phyloP scores from a whole-genome alignment of 2,797 vertebrate genomes.

The Myotis planiceps region DNA sequence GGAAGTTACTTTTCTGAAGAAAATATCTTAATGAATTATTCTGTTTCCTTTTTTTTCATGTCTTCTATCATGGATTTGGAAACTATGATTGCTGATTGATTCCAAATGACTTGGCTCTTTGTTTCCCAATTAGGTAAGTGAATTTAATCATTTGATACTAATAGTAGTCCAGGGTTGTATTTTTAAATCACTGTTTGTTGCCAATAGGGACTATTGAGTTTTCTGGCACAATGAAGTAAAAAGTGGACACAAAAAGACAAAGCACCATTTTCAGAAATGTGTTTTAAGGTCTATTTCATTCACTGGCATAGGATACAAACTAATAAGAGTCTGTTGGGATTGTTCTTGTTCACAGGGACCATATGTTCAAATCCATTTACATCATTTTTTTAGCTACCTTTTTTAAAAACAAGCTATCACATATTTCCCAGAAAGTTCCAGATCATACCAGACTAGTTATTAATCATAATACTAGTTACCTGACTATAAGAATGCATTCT shows the following conservation, averaged over 20 bases:
- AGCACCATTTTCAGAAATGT: not conserved
- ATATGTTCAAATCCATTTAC: not conserved
- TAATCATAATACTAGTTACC: not conserved
- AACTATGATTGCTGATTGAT: slow-evolving; percentile 56
- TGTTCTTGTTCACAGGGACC: not conserved
- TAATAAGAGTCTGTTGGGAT: not conserved
- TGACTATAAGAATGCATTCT: not conserved
- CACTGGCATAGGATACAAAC: not conserved
- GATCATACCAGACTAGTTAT: not conserved
- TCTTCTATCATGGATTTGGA: slow-evolving; percentile 66
- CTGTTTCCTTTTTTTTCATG: slow-evolving; percentile 78
- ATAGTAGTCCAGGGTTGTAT: not conserved
- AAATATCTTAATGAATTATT: slow-evolving; percentile 63
- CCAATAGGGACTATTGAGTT: slow-evolving; percentile 3
- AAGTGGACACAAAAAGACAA: not conserved
- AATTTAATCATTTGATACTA: slow-evolving; percentile 54
- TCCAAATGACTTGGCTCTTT: slow-evolving; percentile 62
- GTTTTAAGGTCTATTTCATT: not conserved
- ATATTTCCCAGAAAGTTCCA: not conserved
- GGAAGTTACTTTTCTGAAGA: slow-evolving; percentile 1
- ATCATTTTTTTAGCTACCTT: not conserved
- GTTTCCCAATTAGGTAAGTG: slow-evolving; percentile 87
- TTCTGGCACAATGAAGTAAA: not conserved
- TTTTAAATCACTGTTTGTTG: not conserved
- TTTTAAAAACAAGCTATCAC: not conserved